A percentile compares a stretch with the other conserved stretches of the same genome.
Conservation (phyloP, 2,113 vertebrate species). For the Petromus typicus region DNA sequence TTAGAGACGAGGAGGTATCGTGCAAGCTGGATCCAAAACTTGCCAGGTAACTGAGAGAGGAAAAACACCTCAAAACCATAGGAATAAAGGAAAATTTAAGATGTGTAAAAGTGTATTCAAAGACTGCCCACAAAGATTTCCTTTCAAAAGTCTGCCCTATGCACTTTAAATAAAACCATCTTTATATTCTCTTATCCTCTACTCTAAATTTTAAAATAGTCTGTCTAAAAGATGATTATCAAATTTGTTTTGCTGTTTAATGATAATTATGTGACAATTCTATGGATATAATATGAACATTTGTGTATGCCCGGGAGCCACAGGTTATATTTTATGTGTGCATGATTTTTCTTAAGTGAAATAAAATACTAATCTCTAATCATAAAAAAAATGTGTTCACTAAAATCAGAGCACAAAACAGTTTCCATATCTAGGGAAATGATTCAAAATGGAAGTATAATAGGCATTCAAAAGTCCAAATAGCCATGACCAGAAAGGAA, state of each 20-base stretch:
- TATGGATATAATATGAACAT: neutral
- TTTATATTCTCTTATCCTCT: neutral
- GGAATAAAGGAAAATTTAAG: neutral
- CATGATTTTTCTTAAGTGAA: neutral
- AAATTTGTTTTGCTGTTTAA: neutral
- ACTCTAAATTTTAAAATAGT: neutral
- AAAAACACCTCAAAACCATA: neutral
- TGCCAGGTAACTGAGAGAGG: neutral
- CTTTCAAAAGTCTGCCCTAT: neutral
- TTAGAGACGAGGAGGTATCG: neutral
- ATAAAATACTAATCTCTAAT: neutral
- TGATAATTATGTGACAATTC: neutral
- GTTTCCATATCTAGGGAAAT: neutral
- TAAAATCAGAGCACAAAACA: neutral
- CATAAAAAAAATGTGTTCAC: neutral
- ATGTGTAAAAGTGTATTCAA: neutral
- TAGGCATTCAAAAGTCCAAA: neutral
- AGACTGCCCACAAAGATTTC: neutral
- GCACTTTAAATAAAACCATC: neutral
- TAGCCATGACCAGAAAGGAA: neutral
- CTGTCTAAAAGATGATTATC: constrained; percentile 1
- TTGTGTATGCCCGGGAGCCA: neutral
- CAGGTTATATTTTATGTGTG: neutral
- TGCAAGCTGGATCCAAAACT: neutral
- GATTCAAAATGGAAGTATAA: neutral